phyloP scores from a whole-genome alignment of 2,888 invertebrate species.

The Tenthredo scrophulariae region DNA sequence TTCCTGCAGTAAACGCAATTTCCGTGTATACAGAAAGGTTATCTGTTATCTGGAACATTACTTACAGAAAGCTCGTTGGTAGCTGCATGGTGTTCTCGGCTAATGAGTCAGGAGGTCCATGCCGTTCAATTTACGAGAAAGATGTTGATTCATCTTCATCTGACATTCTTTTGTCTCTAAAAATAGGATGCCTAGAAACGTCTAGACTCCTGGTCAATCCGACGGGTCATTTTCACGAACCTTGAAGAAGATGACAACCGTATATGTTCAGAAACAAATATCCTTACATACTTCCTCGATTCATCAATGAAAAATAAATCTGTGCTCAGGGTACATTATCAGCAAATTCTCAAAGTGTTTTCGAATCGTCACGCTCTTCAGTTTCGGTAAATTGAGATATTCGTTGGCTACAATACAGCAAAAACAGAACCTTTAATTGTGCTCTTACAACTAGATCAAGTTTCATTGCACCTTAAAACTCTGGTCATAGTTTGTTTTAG shows the following conservation, averaged over 20 bases:
- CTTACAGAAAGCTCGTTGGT: conserved; percentile 10
- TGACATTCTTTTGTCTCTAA: neutral
- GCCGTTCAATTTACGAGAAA: conserved; percentile 33
- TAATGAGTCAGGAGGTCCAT: conserved; percentile 29
- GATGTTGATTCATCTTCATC: conserved; percentile 23
- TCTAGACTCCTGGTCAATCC: neutral
- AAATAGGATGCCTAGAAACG: neutral
- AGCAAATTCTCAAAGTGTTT: neutral
- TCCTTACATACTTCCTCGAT: neutral
- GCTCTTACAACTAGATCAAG: conserved; percentile 62
- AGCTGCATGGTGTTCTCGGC: conserved; percentile 20
- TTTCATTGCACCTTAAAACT: conserved; percentile 22
- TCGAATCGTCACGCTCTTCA: neutral
- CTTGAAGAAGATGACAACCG: neutral
- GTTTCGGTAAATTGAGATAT: conserved; percentile 38
- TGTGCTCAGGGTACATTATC: neutral
- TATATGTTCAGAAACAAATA: neutral
- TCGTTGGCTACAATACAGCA: neutral
- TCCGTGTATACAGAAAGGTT: conserved; percentile 30
- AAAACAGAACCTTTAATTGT: conserved; percentile 11
- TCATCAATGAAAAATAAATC: neutral
- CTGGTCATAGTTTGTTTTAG: conserved; percentile 9
- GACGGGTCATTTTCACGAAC: neutral
- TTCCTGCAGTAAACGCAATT: conserved; percentile 36
- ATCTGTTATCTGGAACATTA: conserved; percentile 44